phyloP scores from a whole-genome alignment of 2,888 invertebrate species.

The Spatulosminthurus flaviceps region DNA sequence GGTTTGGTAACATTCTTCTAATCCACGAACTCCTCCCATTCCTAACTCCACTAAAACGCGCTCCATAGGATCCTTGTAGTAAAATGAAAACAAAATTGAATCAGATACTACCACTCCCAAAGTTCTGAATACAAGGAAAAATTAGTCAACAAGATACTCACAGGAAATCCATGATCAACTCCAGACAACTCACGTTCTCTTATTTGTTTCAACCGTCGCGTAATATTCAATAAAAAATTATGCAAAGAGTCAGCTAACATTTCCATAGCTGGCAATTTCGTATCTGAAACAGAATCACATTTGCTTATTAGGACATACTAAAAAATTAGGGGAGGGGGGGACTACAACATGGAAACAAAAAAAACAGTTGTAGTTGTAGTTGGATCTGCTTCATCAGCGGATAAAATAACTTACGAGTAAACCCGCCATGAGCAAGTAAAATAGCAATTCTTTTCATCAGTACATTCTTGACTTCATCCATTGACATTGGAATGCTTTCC shows the following conservation, averaged over 20 bases:
- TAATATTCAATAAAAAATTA: slow-evolving; percentile 49
- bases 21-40: slow-evolving; percentile 70
- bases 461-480: slow-evolving; percentile 49
- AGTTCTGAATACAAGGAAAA: too few relatives aligned
- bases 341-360: too few relatives aligned
- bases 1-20: slow-evolving; percentile 72
- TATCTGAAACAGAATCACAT: slow-evolving; percentile 40
- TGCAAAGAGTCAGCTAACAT: slow-evolving; percentile 49
- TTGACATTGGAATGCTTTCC: slow-evolving; percentile 44
- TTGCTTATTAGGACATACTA: too few relatives aligned
- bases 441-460: slow-evolving; percentile 52
- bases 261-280: slow-evolving; percentile 52
- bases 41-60: slow-evolving; percentile 73
- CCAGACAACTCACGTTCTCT: slow-evolving; percentile 53
- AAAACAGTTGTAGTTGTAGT: too few relatives aligned
- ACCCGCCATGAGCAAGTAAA: slow-evolving; percentile 55
- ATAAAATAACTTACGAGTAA: slow-evolving; percentile 53
- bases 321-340: too few relatives aligned
- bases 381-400: too few relatives aligned
- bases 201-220: slow-evolving; percentile 52
- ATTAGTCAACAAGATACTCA: too few relatives aligned
- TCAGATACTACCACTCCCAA: too few relatives aligned
- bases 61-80: slow-evolving; percentile 71
- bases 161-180: slow-evolving; percentile 67
- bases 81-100: background rate